Conservation (phyloP, 2,797 vertebrate genomes). For the Fratercula arctica region DNA sequence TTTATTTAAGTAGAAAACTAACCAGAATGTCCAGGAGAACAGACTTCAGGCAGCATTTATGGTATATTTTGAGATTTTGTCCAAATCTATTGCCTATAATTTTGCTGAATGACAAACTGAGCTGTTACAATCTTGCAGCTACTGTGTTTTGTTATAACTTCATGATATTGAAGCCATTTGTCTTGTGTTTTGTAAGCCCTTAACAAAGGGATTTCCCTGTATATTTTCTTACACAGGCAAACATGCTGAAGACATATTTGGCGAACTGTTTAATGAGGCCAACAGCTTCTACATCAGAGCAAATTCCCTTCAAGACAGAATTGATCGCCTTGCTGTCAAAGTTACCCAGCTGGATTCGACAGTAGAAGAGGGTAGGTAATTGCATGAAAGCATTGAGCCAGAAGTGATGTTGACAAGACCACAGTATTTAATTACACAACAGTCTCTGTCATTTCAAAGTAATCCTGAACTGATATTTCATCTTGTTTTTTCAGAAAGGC, state of each 20-base stretch:
- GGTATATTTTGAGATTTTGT: not conserved
- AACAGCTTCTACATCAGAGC: conserved; percentile 96
- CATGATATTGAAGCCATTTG: not conserved
- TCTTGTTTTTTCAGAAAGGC: conserved; percentile 12
- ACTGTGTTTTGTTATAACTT: not conserved
- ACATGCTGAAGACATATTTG: conserved; percentile 99
- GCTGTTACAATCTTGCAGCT: not conserved
- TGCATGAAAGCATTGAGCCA: conserved; percentile 35
- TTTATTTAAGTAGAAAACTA: not conserved
- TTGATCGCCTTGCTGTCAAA: conserved; percentile 97
- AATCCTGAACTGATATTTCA: conserved; percentile 12
- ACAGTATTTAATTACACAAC: conserved; percentile 61
- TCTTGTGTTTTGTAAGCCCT: not conserved
- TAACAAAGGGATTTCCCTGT: conserved; percentile 5
- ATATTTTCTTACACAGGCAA: conserved; percentile 83
- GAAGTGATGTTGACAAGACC: conserved; percentile 57
- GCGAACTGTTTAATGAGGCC: conserved; percentile 97
- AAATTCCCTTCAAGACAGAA: conserved; percentile 96
- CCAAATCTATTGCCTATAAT: not conserved
- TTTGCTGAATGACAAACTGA: not conserved
- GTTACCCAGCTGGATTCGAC: conserved; percentile 99
- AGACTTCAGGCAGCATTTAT: not conserved
- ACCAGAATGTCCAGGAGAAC: not conserved
- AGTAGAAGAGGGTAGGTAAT: conserved; percentile 94
- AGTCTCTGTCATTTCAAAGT: conserved; percentile 48